Conservation (phyloP, 2,113 vertebrate species). For the Actinemys pallida region DNA sequence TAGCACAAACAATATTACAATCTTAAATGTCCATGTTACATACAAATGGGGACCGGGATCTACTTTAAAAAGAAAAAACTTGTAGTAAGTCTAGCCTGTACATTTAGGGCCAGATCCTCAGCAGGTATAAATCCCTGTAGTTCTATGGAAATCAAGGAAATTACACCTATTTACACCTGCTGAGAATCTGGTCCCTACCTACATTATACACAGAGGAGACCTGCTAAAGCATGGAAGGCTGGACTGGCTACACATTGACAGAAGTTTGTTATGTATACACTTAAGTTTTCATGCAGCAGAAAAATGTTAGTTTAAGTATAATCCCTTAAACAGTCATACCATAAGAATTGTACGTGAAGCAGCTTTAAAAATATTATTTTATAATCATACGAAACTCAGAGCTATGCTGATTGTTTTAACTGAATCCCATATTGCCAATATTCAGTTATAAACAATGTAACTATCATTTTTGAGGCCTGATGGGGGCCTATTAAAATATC, state of each 20-base stretch:
- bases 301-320: slow-evolving; percentile 71
- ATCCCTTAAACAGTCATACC: slow-evolving; percentile 68
- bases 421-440: slow-evolving; percentile 60
- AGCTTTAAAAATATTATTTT: slow-evolving; percentile 69
- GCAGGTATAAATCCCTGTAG: slow-evolving; percentile 37
- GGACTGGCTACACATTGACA: neutral
- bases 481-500: slow-evolving; percentile 32
- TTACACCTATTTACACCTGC: slow-evolving; percentile 15
- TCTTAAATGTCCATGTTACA: slow-evolving; percentile 78
- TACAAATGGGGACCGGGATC: slow-evolving; percentile 25
- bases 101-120: slow-evolving; percentile 32
- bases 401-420: slow-evolving; percentile 48
- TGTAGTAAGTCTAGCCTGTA: slow-evolving; percentile 53
- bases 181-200: slow-evolving; percentile 16
- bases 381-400: slow-evolving; percentile 57
- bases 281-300: slow-evolving; percentile 50
- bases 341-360: slow-evolving; percentile 65
- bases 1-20: slow-evolving; percentile 77
- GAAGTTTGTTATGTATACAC: slow-evolving; percentile 21
- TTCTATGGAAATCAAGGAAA: slow-evolving; percentile 7
- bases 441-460: slow-evolving; percentile 56
- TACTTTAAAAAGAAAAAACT: slow-evolving; percentile 47
- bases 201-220: slow-evolving; percentile 25
- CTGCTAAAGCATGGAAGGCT: slow-evolving; percentile 25
- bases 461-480: slow-evolving; percentile 39